phyloP scores from a whole-genome alignment of 2,888 invertebrate genomes.

The Anodontia alba region DNA sequence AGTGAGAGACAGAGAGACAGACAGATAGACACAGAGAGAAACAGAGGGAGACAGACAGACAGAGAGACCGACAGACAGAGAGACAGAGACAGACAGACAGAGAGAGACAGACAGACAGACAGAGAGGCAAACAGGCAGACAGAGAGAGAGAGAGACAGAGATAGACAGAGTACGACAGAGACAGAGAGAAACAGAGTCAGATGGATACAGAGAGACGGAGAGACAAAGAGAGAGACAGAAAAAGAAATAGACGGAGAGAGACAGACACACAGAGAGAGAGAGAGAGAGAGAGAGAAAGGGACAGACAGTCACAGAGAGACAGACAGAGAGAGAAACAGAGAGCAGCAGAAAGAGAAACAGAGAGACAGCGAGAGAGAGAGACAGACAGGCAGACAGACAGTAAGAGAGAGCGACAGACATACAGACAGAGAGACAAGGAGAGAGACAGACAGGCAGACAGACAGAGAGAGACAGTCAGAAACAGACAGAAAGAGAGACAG shows the following conservation, averaged over 20 bases:
- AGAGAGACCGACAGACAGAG: too few species aligned
- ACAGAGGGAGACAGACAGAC: too few species aligned
- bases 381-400: too few species aligned
- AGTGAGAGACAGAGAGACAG: slow-evolving; percentile 56
- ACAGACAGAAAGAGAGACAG: slow-evolving; percentile 30
- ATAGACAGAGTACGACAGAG: neutral
- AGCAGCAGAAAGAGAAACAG: too few species aligned
- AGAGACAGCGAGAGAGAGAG: too few species aligned
- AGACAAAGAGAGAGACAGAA: neutral
- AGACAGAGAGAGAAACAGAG: slow-evolving; percentile 28
- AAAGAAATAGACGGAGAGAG: slow-evolving; percentile 11
- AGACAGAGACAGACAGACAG: neutral
- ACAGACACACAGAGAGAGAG: slow-evolving; percentile 20
- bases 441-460: too few species aligned
- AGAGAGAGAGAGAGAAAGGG: slow-evolving; percentile 68
- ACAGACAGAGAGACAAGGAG: slow-evolving; percentile 39
- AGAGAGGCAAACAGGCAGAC: neutral
- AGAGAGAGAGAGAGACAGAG: slow-evolving; percentile 31
- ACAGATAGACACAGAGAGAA: too few species aligned
- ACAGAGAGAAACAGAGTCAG: too few species aligned
- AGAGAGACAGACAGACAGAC: neutral
- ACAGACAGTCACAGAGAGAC: slow-evolving; percentile 56
- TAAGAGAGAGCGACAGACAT: too few species aligned
- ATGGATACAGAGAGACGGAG: too few species aligned
- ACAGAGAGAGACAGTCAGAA: slow-evolving; percentile 25